Evolutionary conservation across 2,113 vertebrate genomes (phyloP).

Genomic region (Phocoena sinus): DNA sequence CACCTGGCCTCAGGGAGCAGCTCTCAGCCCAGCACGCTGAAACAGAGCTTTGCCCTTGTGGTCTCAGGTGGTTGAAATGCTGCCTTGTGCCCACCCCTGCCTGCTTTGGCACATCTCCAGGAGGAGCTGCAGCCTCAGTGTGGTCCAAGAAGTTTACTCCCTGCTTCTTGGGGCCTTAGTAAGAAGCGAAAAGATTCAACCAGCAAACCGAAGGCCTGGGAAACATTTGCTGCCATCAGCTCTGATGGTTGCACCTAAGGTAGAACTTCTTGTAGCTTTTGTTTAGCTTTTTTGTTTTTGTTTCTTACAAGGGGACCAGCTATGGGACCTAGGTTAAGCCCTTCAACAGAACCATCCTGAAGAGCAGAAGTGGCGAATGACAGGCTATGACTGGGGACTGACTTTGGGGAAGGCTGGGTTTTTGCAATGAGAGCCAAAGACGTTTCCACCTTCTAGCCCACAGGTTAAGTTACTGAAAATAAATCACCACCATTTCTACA

Average conservation of each 20-base stretch:
- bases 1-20: fast-evolving
- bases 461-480: conserved; percentile 74
- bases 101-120: conserved; percentile 55
- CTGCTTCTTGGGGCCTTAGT: conserved; percentile 5
- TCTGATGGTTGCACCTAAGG: background rate
- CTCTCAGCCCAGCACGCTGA: background rate
- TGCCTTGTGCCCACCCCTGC: background rate
- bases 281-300: background rate
- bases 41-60: background rate
- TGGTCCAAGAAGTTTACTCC: background rate
- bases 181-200: conserved; percentile 16
- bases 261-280: background rate
- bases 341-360: conserved; percentile 41
- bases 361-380: conserved; percentile 62
- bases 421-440: conserved; percentile 62
- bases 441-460: conserved; percentile 82
- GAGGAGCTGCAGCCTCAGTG: background rate
- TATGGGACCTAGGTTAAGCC: background rate
- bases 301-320: conserved; percentile 2
- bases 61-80: fast-evolving
- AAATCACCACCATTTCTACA: background rate
- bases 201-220: background rate
- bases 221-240: background rate
- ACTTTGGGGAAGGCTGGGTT: conserved; percentile 52
- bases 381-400: conserved; percentile 52